Conservation (phyloP, 2,797 vertebrate genomes). For the Pipistrellus kuhlii region DNA sequence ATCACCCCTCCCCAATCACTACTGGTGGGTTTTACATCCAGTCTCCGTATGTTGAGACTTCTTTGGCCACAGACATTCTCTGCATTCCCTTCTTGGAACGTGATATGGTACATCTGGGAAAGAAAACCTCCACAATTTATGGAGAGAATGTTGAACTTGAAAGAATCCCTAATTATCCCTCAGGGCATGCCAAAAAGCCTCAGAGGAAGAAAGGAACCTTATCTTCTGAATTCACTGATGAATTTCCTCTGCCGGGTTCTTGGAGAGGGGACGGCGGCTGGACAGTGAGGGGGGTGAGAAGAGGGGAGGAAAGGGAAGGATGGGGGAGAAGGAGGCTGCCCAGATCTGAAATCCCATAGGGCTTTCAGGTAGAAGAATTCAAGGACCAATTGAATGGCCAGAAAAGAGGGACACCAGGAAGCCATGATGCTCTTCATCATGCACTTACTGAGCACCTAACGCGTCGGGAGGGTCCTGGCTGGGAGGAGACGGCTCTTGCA, state of each 20-base stretch:
- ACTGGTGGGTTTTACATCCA: background rate
- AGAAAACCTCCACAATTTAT: background rate
- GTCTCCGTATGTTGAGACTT: background rate
- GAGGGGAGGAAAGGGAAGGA: fast-evolving
- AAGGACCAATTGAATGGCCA: background rate
- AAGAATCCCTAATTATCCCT: conserved; percentile 34
- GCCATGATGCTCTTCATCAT: background rate
- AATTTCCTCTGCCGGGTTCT: background rate
- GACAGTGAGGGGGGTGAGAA: background rate
- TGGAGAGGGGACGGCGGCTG: background rate
- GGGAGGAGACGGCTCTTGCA: background rate
- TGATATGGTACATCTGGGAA: conserved; percentile 9
- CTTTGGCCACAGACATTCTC: background rate
- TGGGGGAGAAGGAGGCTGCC: background rate
- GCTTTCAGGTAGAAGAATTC: background rate
- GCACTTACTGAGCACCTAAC: background rate
- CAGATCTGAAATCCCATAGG: background rate
- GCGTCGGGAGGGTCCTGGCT: background rate
- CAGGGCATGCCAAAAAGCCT: background rate
- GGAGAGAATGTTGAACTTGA: conserved; percentile 19
- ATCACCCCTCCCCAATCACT: background rate
- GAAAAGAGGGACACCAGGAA: background rate
- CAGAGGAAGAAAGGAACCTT: background rate
- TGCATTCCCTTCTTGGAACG: background rate
- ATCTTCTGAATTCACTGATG: background rate